Evolutionary conservation across 1,140 invertebrate genomes (phyloP), one percentile per base, ranked within the genome.

Genomic region (Spodoptera frugiperda): DNA sequence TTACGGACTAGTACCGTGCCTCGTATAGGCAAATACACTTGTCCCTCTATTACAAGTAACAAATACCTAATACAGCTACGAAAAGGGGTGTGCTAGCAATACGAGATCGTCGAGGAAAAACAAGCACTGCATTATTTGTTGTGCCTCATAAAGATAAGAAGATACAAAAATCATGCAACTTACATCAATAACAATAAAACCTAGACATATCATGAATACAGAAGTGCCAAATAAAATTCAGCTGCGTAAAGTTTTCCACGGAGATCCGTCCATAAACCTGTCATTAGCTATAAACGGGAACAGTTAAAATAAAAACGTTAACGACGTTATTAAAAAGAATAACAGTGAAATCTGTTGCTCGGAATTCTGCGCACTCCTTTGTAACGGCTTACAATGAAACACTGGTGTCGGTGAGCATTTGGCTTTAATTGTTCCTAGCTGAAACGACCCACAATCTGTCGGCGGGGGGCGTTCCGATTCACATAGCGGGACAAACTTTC

Each of bases 361-460:
- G 44, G 51, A 78, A 78, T 76, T 77, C 71, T 68, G 15, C 57
- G 61, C 46, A 57, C 49, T 71, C 80, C 65, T 76, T 82, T 78
- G 74, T 76, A 78, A 78, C 33, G 68, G 68, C 53, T 71, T 74
- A 76, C 75, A 77, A 65, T 75, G 77, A 54, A 79, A 76, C 71
- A 73, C 12, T 61, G 71, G 48, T 76, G 61, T 77, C 61, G 70
- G 74, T 71, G 55, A 78, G 67, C 79, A 73, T 79, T 80, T 80
- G 78, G 72, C 77, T 79, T 78, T 82, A 82, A 82, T 82, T 80
- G 78, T 82, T 82, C 72, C 19, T 33, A 59, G 67, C 53, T 54
- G 39, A 55, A 77, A 71, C 73, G 75, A 71, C 51, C 78, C 70
- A 73, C 76, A 82, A 80, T 80, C 68, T 82, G 76, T 46, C 44